Conservation (phyloP, 2,888 invertebrate genomes). For the Sinodicranocentrus sp. region DNA sequence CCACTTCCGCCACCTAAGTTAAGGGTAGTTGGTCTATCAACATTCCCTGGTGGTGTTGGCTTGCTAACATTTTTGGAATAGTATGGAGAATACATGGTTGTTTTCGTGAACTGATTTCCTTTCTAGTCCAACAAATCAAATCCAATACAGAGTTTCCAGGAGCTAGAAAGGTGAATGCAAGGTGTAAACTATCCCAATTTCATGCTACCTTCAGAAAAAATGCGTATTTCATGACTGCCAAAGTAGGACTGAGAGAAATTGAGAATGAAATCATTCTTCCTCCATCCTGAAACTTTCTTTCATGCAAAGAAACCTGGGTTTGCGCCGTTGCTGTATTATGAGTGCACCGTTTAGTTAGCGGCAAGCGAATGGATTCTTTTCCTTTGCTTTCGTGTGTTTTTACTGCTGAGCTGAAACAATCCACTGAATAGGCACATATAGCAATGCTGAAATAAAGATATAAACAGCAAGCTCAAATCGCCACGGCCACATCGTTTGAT, state of each 20-base stretch:
- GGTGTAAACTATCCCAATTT: background rate
- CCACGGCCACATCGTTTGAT: too few relatives aligned
- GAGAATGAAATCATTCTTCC: slow-evolving; percentile 42
- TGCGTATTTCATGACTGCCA: slow-evolving; percentile 44
- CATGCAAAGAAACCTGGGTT: slow-evolving; percentile 20
- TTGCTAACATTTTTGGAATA: slow-evolving; percentile 55
- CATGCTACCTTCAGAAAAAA: background rate
- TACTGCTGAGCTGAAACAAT: too few relatives aligned
- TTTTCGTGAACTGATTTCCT: background rate
- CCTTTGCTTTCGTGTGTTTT: background rate
- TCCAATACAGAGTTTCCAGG: too few relatives aligned
- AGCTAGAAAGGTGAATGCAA: too few relatives aligned
- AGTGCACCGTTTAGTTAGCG: background rate
- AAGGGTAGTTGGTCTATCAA: slow-evolving; percentile 73
- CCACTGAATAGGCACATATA: too few relatives aligned
- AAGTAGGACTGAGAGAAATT: slow-evolving; percentile 33
- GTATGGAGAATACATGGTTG: slow-evolving; percentile 63
- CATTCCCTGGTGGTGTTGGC: slow-evolving; percentile 19
- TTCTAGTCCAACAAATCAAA: too few relatives aligned
- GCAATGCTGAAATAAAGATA: too few relatives aligned
- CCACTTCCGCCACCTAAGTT: slow-evolving; percentile 66
- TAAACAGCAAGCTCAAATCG: too few relatives aligned
- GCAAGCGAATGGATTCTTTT: background rate
- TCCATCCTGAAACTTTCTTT: background rate
- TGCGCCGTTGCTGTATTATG: background rate